phyloP scores from a whole-genome alignment of 2,797 vertebrate genomes.

The Adelosebastes latens region DNA sequence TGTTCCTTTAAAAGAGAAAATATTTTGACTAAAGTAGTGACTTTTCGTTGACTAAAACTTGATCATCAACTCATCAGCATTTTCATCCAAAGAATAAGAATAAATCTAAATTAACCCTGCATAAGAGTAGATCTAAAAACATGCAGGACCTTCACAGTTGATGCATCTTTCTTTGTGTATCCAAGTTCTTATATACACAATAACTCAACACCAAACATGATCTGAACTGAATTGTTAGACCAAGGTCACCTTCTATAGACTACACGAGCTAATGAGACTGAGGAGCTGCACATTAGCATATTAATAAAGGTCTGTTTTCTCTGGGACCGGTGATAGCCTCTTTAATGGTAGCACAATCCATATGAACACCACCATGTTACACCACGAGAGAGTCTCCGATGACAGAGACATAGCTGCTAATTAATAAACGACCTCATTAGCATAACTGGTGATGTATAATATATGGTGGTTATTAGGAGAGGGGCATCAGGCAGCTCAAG shows the following conservation, averaged over 20 bases:
- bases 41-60: too few relatives aligned
- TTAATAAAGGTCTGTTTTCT: slow-evolving; percentile 53
- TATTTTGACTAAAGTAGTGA: too few relatives aligned
- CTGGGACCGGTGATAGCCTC: slow-evolving; percentile 20
- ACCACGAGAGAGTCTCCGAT: slow-evolving; percentile 19
- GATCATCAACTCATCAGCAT: too few relatives aligned
- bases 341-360: slow-evolving; percentile 21
- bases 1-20: too few relatives aligned
- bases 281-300: slow-evolving; percentile 58
- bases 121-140: not conserved
- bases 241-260: slow-evolving; percentile 58
- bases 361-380: slow-evolving; percentile 16
- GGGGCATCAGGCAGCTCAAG: slow-evolving; percentile 23
- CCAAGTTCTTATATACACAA: slow-evolving; percentile 2
- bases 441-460: slow-evolving; percentile 43
- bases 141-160: not conserved
- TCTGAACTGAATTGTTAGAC: slow-evolving; percentile 17
- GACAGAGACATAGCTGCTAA: slow-evolving; percentile 42
- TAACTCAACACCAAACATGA: slow-evolving; percentile 26
- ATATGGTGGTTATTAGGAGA: slow-evolving; percentile 28
- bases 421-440: slow-evolving; percentile 62
- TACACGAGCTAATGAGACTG: slow-evolving; percentile 45
- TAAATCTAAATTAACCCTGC: not conserved
- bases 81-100: too few relatives aligned
- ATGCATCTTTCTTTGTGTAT: not conserved